Percentiles rank a stretch among this genome's conserved stretches.
Conservation (phyloP, 1,140 invertebrate genomes). For the Pygmarrhopalites habei region DNA sequence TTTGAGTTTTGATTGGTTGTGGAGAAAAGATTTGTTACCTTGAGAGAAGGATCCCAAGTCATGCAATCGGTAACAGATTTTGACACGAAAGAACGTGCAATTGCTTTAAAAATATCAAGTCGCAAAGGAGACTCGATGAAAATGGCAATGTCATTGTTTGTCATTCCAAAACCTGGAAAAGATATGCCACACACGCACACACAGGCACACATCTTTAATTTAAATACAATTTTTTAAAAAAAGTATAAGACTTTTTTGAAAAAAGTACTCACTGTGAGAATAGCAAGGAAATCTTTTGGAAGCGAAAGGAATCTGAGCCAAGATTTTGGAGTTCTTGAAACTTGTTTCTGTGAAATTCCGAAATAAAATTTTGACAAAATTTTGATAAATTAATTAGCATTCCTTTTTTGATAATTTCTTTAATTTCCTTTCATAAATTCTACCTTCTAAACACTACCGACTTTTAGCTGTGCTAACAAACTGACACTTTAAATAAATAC, state of each 20-base stretch:
- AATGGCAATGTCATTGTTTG: constrained; percentile 49
- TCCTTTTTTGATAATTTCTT: too few relatives aligned
- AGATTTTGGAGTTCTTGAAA: not conserved
- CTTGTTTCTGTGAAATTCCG: not conserved
- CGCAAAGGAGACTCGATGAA: constrained; percentile 49
- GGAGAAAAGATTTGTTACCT: too few relatives aligned
- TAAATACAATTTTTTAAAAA: too few relatives aligned
- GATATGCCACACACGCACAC: too few relatives aligned
- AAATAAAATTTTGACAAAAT: not conserved
- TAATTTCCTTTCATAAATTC: too few relatives aligned
- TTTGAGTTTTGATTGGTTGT: too few relatives aligned
- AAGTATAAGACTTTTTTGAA: too few relatives aligned
- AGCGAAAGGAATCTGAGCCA: not conserved
- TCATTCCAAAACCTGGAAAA: constrained; percentile 53
- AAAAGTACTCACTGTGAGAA: too few relatives aligned
- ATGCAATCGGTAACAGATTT: constrained; percentile 45
- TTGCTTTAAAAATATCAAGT: constrained; percentile 44
- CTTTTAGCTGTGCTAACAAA: too few relatives aligned
- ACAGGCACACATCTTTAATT: too few relatives aligned
- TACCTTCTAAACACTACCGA: too few relatives aligned
- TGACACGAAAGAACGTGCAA: constrained; percentile 43
- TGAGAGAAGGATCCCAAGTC: constrained; percentile 45
- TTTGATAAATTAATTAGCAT: not conserved
- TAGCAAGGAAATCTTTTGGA: not conserved
- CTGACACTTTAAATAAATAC: not conserved